Base-by-base conservation (phyloP, 2,888 invertebrate genomes). In the Fragum whitleyi region DNA sequence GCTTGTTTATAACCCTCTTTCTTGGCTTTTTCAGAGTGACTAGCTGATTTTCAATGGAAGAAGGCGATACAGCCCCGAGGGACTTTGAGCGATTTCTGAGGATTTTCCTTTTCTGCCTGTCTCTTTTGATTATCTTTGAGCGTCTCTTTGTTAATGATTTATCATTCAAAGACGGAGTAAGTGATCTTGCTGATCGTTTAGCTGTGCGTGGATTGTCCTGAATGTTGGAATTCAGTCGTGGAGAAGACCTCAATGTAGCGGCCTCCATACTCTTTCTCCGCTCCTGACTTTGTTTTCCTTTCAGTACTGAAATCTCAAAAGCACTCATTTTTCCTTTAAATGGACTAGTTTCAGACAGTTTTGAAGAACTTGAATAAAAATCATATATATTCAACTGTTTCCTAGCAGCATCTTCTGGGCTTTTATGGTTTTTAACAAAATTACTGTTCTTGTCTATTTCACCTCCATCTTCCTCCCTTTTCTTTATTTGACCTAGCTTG, bases 301-400 rank as follows among this genome's bases (percentile, higher is more conserved):
- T 82, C 59, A 82, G 21, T 2, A 82, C 47, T 2, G 82, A 82
- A n/a, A 82, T 82, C 55, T 75, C 82, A 73, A 82, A 82, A 51
- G 82, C 82, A 70, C 82, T 82, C 78, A 82, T 76, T 69, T 82
- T 78, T 5, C 82, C 79, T 55, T 82, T 82, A 42, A 82, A 73
- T 14, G 82, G 79, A 78, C 82, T 82, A 14, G 76, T 72, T 9
- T 81, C 75, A 47, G 67, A 59, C 16, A 59, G 53, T 61, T 79
- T 78, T 9, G 75, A 0, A 21, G 73, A 72, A 14, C 62, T 75
- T 9, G 51, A 39, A 62, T 75, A 81, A 16, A 81, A 21, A 29
- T 81, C 74, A 23, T 61, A 26, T 21, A 75, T 21, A 42, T 77
- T 74, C n/a, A 75, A 65, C 57, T 53, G 32, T 29, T 68, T 72